Percentiles rank a stretch among this genome's conserved stretches.
These are phyloP conservation scores for Steinernema carpocapsae DNA, from an alignment of 2,888 invertebrate species.

Conservation along the genomic window DNA sequence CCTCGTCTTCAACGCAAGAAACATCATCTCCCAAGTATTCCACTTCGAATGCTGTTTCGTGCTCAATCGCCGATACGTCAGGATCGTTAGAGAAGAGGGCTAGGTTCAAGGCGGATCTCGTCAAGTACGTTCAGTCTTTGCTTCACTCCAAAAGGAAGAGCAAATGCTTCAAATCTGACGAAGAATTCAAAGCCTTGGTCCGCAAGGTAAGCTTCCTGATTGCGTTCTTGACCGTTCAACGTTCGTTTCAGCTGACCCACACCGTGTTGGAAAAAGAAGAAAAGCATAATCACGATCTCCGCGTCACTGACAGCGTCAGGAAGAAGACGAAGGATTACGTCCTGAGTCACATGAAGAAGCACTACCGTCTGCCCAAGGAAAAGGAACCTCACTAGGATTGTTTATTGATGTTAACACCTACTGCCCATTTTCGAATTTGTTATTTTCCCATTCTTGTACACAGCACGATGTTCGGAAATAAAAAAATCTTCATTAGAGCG, in stretches of 20 bases:
- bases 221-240: neutral
- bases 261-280: conserved; percentile 22
- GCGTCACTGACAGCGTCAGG: conserved; percentile 16
- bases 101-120: conserved; percentile 17
- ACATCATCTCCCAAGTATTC: neutral
- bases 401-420: too few relatives aligned
- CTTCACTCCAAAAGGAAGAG: neutral
- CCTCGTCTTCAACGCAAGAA: neutral
- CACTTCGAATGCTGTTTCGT: neutral
- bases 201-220: neutral
- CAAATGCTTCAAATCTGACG: neutral
- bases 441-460: too few relatives aligned
- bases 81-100: neutral
- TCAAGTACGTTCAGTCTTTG: conserved; percentile 6
- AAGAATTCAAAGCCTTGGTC: neutral
- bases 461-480: too few relatives aligned
- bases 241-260: conserved; percentile 6
- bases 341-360: neutral
- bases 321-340: conserved; percentile 23
- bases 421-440: too few relatives aligned
- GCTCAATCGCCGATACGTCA: neutral
- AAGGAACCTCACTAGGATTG: too few relatives aligned
- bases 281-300: conserved; percentile 19
- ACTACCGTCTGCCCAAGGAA: neutral
- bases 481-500: too few relatives aligned